phyloP scores from a whole-genome alignment of 2,113 vertebrate genomes.

The Myrmophylax atrothorax region DNA sequence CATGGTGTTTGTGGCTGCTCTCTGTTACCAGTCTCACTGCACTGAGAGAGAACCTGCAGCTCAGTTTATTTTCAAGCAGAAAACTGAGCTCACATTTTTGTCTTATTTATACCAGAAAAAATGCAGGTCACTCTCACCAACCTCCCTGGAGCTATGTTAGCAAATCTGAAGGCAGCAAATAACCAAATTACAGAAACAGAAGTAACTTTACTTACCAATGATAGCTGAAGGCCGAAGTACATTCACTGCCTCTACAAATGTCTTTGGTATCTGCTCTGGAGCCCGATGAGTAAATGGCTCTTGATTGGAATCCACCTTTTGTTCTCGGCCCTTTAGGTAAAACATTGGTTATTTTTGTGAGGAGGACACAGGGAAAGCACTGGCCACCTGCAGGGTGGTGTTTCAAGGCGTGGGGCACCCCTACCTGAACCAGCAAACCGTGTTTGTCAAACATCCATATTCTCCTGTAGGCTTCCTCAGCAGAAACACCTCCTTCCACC shows the following conservation, averaged over 20 bases:
- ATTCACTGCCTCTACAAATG: conserved; percentile 91
- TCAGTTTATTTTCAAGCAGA: rapidly evolving
- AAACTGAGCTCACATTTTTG: background rate
- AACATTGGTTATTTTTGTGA: background rate
- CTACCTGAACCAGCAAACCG: conserved; percentile 90
- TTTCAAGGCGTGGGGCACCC: rapidly evolving
- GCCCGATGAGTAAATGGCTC: conserved; percentile 84
- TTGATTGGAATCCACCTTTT: conserved; percentile 84
- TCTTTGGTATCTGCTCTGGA: conserved; percentile 78
- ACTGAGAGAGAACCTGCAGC: background rate
- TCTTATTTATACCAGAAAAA: background rate
- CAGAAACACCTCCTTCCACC: conserved; percentile 84
- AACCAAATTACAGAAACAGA: rapidly evolving
- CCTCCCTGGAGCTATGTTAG: rapidly evolving
- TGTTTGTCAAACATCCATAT: conserved; percentile 97
- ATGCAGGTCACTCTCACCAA: background rate
- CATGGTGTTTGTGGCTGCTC: rapidly evolving
- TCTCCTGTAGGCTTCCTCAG: conserved; percentile 81
- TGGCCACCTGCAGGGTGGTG: rapidly evolving
- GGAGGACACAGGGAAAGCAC: rapidly evolving
- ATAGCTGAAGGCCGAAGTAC: conserved; percentile 88
- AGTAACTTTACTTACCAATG: conserved; percentile 80
- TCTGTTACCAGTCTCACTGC: background rate
- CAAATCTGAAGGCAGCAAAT: background rate
- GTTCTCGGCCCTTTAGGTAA: conserved; percentile 76